phyloP scores from a whole-genome alignment of 2,113 vertebrate species.

The Oreochromis niloticus region DNA sequence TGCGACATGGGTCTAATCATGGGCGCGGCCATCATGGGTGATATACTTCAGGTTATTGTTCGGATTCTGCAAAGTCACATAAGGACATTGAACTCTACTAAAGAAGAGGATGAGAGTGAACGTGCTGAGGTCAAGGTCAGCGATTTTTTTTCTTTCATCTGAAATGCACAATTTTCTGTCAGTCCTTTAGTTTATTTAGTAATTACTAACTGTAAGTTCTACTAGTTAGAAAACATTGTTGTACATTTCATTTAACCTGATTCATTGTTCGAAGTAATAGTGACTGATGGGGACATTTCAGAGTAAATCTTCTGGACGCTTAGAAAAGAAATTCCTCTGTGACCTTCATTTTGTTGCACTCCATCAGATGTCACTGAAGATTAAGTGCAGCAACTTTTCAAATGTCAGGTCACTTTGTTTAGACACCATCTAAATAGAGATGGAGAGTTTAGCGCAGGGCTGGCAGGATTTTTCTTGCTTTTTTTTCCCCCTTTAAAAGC shows the following conservation, averaged over 20 bases:
- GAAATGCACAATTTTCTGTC: neutral
- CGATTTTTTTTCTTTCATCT: neutral
- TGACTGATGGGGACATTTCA: neutral
- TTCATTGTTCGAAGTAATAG: neutral
- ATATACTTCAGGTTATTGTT: slow-evolving; percentile 74
- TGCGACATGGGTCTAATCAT: slow-evolving; percentile 92
- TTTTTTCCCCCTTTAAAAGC: neutral
- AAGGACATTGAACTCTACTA: neutral
- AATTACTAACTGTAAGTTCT: neutral
- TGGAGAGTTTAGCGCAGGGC: neutral
- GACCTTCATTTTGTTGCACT: neutral
- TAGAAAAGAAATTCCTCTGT: neutral
- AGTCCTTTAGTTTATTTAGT: neutral
- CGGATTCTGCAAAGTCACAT: slow-evolving; percentile 70
- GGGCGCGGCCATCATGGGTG: slow-evolving; percentile 80
- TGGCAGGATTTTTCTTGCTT: neutral
- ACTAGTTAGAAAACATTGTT: neutral
- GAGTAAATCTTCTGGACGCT: neutral
- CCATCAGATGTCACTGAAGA: neutral
- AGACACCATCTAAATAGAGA: neutral
- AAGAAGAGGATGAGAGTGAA: slow-evolving; percentile 13
- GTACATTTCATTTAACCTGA: neutral
- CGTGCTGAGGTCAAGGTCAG: slow-evolving; percentile 59
- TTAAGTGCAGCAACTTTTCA: neutral
- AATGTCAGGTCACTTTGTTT: slow-evolving; percentile 19